Evolutionary conservation across 53 echinoderm and acorn worm species (phyloP).

Genomic region (Astropecten irregularis): DNA sequence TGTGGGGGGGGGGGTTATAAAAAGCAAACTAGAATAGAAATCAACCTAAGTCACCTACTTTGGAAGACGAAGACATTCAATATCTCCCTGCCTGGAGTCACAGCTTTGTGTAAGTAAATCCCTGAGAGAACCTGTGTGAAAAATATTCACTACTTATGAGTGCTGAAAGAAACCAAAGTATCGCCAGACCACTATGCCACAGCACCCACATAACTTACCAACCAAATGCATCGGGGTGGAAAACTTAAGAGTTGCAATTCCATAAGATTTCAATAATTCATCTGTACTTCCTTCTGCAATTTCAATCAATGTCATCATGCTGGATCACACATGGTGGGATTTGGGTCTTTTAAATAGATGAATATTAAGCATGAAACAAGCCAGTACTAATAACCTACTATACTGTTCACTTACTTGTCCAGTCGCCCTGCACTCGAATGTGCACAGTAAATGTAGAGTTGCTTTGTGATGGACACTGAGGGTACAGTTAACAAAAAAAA

Average conservation of each 20-base stretch:
- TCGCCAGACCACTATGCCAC: neutral
- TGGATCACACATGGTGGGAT: no score
- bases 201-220: no score
- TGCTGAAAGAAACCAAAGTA: neutral
- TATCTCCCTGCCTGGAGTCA: neutral
- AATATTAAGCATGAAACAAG: no score
- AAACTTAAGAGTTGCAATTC: no score
- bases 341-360: no score
- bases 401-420: conserved; percentile 99
- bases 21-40: neutral
- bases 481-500: neutral
- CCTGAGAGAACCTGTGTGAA: conserved; percentile 17
- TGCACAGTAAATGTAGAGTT: conserved; percentile 79
- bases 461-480: conserved; percentile 78
- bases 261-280: no score
- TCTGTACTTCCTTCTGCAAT: no score
- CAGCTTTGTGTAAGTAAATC: conserved; percentile 35
- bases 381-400: no score
- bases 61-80: conserved; percentile 24
- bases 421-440: conserved; percentile 84
- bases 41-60: conserved; percentile 6
- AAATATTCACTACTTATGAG: neutral
- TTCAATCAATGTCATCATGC: no score
- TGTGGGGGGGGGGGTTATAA: no score
- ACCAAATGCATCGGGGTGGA: no score